Evolutionary conservation across 2,888 invertebrate species (phyloP).

Genomic region (Stenchaetothrips biformis): DNA sequence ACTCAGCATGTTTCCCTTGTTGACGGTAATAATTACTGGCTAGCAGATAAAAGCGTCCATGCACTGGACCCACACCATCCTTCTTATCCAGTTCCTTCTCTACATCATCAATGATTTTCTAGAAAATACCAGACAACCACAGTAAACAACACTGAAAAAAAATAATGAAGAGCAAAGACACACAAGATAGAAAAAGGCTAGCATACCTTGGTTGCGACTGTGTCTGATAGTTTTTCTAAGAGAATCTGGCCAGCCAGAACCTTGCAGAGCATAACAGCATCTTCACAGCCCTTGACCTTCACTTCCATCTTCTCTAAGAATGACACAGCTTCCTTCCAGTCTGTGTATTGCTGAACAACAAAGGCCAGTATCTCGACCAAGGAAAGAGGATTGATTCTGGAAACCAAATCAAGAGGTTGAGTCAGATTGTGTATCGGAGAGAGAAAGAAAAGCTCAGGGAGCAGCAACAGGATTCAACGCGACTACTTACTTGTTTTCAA

Average conservation of each 20-base stretch:
- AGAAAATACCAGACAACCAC: conserved; percentile 33
- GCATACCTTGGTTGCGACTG: conserved; percentile 53
- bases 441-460: conserved; percentile 26
- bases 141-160: neutral
- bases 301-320: conserved; percentile 85
- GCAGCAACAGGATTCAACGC: conserved; percentile 23
- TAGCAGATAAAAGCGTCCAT: conserved; percentile 88
- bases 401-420: conserved; percentile 42
- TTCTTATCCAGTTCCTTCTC: conserved; percentile 79
- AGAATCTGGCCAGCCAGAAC: conserved; percentile 79
- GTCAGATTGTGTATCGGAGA: neutral
- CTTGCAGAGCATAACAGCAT: conserved; percentile 83
- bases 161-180: neutral
- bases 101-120: conserved; percentile 79
- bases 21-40: conserved; percentile 86
- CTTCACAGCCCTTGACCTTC: conserved; percentile 79
- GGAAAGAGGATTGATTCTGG: conserved; percentile 87
- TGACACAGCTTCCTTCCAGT: conserved; percentile 76
- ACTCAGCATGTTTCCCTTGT: conserved; percentile 86
- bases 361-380: conserved; percentile 80
- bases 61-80: conserved; percentile 89
- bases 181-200: neutral
- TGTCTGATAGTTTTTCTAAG: conserved; percentile 69
- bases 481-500: conserved; percentile 94
- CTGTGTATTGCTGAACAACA: conserved; percentile 68